Base-by-base conservation (phyloP, 2,797 vertebrate genomes). In the Spea hammondii region DNA sequence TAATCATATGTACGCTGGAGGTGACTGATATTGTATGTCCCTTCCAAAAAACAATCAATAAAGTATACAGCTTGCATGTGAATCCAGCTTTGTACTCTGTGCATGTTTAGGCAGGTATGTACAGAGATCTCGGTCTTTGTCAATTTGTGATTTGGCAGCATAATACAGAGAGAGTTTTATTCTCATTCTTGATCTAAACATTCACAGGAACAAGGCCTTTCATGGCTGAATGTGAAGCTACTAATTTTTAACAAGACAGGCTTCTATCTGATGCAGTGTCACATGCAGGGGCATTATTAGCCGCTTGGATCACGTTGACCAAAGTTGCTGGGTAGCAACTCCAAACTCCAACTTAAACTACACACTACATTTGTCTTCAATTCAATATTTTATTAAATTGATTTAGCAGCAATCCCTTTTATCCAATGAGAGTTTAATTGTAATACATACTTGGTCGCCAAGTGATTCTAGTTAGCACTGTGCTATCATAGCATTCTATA, bases 21-120 rank as follows among this genome's bases (percentile, higher is more conserved):
- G 8, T 74, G 7, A 4, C 17, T 64, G 59, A 13, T 64, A 51
- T 50, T 50, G 48, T 46, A 10, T 57, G 8, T 48, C 17, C 32
- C 46, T 74, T 32, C n/a, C 9, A 50, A 13, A 13, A n/a, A 64
- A 48, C n/a, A 62, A 74, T 32, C 46, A 32, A 8, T 44, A 64
- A 32, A 64, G 64, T 59, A 48, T 59, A 50, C 72, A 49, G 32
- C 6, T 62, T 59, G 59, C 72, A 74, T 64, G 59, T 74, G 59
- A 74, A 74, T 57, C 72, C 72, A 74, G 60, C 57, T 51, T 47
- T 64, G 48, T 74, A 74, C 62, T 74, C n/a, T 62, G 72, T 74
- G 51, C 72, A 74, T 64, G 72, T 74, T 74, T 14, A 51, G 72
- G 11, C 72, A 74, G 47, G 72, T 64, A 64, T 9, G 47, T 74